Percentiles rank a stretch among this genome's conserved stretches.
Conservation (phyloP, 2,797 vertebrate genomes). For the Oceanodroma leucorhoa region DNA sequence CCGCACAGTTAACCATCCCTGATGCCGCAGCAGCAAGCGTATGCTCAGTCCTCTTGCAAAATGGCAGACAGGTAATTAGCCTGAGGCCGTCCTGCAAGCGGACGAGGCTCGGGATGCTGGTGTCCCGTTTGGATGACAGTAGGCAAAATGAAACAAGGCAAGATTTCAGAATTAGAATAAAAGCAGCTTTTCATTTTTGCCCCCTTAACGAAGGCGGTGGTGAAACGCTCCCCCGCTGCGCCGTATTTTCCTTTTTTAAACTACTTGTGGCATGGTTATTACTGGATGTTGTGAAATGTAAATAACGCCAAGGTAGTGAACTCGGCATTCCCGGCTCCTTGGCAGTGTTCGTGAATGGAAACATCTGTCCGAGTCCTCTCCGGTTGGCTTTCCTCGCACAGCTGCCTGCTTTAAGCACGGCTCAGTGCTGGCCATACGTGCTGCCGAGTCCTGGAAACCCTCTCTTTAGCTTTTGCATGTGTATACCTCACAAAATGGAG, state of each 20-base stretch:
- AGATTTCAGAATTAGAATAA: neutral
- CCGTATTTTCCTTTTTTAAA: neutral
- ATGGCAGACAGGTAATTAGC: neutral
- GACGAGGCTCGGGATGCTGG: neutral
- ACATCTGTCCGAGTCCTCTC: conserved; percentile 38
- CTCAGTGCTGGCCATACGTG: neutral
- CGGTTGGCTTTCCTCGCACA: neutral
- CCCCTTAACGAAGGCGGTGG: fast-evolving
- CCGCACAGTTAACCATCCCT: neutral
- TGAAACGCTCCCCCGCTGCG: fast-evolving
- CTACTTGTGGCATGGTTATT: neutral
- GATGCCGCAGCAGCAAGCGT: neutral
- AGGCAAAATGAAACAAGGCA: neutral
- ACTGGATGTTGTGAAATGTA: conserved; percentile 49
- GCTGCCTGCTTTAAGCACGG: neutral
- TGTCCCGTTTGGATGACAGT: neutral
- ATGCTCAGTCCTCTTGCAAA: neutral
- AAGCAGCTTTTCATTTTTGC: neutral
- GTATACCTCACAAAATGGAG: neutral
- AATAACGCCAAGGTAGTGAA: conserved; percentile 48
- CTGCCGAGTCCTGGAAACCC: neutral
- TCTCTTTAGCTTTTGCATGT: neutral
- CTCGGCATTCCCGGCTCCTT: neutral
- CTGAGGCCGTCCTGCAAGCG: fast-evolving
- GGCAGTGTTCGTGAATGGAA: conserved; percentile 44